Percentiles rank a stretch among this genome's conserved stretches.
phyloP scores from a whole-genome alignment of 2,797 vertebrate genomes.

The Zalophus californianus region DNA sequence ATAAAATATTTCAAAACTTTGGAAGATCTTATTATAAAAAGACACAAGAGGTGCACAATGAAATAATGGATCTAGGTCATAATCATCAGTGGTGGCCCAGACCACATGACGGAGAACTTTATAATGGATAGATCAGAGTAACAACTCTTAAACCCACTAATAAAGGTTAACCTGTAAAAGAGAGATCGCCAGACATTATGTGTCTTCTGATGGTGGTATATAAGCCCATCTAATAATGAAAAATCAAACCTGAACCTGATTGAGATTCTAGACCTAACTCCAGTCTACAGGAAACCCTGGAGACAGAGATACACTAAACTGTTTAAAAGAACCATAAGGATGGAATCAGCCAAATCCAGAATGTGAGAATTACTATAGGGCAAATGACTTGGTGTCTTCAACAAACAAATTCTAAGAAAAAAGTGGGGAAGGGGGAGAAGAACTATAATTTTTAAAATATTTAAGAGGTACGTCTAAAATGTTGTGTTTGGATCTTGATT shows the following conservation, averaged over 20 bases:
- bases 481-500: background rate
- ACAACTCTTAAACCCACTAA: background rate
- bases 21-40: background rate
- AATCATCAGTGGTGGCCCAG: background rate
- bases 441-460: background rate
- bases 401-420: conserved; percentile 7
- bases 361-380: background rate
- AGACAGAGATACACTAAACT: background rate
- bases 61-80: background rate
- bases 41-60: background rate
- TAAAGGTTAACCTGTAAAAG: background rate
- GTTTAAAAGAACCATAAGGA: background rate
- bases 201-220: background rate
- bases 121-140: background rate
- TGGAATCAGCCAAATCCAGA: background rate
- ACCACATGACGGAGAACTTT: background rate
- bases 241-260: background rate
- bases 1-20: conserved; percentile 34
- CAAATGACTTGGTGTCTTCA: conserved; percentile 14
- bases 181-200: background rate
- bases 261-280: background rate
- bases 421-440: background rate
- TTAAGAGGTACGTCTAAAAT: background rate
- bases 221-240: background rate
- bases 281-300: background rate